A percentile compares a stretch with the other conserved stretches of the same genome.
Evolutionary conservation across 2,797 vertebrate species (phyloP).

Genomic region (Atherinosoma microstoma): DNA sequence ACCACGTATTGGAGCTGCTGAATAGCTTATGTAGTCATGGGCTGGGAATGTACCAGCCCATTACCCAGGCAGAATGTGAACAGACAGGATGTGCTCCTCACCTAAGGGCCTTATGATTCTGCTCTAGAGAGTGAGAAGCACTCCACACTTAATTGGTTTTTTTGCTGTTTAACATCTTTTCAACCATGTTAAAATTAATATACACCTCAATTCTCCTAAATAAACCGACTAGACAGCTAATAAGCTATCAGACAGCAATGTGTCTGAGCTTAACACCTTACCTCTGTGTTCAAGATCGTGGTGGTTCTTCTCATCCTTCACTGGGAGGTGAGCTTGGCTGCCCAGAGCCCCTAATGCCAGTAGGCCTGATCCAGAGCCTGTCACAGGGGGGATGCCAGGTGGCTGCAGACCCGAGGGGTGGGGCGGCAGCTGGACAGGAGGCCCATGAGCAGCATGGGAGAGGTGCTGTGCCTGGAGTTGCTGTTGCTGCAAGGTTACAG

Average conservation of each 20-base stretch:
- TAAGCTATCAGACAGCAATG: background rate
- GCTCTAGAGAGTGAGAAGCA: constrained; percentile 51
- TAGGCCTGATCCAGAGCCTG: constrained; percentile 89
- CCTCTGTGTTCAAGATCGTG: constrained; percentile 96
- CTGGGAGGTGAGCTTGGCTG: constrained; percentile 92
- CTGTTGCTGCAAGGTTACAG: constrained; percentile 82
- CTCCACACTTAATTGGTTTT: constrained; percentile 34
- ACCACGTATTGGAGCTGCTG: constrained; percentile 64
- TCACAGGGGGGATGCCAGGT: constrained; percentile 89
- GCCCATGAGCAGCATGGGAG: constrained; percentile 92
- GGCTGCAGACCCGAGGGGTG: constrained; percentile 94
- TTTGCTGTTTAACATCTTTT: constrained; percentile 44
- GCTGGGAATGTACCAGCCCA: constrained; percentile 80
- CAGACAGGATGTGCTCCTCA: constrained; percentile 75
- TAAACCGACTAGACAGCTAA: constrained; percentile 21
- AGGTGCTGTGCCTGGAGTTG: constrained; percentile 95
- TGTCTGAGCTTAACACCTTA: constrained; percentile 57
- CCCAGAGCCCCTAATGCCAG: constrained; percentile 92
- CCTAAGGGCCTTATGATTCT: constrained; percentile 53
- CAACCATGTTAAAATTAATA: constrained; percentile 30
- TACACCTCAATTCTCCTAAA: constrained; percentile 11
- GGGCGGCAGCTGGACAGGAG: constrained; percentile 91
- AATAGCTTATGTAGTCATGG: constrained; percentile 75
- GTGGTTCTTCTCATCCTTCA: constrained; percentile 97
- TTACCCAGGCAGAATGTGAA: constrained; percentile 80